A percentile compares a stretch with the other conserved stretches of the same genome.
Conservation (phyloP, 2,797 vertebrate genomes). For the Eleutherodactylus coqui region DNA sequence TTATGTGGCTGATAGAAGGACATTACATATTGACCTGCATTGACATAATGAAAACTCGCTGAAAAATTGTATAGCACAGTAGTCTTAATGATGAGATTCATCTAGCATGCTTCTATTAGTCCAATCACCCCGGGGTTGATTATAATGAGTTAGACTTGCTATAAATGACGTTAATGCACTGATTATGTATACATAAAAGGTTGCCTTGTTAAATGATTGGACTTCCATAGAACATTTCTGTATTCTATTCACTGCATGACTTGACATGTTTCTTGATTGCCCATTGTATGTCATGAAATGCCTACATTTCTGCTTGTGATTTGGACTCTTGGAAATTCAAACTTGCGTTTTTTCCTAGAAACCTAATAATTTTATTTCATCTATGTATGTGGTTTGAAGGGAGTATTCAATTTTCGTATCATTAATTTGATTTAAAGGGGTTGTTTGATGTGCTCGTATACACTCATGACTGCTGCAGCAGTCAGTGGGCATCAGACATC, state of each 20-base stretch:
- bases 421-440: neutral
- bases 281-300: neutral
- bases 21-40: neutral
- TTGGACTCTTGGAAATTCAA: neutral
- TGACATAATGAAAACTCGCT: neutral
- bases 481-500: no score
- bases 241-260: neutral
- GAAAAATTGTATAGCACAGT: no score
- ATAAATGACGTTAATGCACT: neutral
- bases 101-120: neutral
- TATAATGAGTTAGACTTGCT: neutral
- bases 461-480: no score
- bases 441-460: no score
- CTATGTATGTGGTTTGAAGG: neutral
- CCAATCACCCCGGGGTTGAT: neutral
- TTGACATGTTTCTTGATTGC: neutral
- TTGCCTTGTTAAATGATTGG: neutral
- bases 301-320: neutral
- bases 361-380: neutral
- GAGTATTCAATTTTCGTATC: neutral
- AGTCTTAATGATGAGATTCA: slow-evolving; percentile 2
- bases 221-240: neutral
- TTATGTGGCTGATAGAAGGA: neutral
- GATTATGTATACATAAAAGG: neutral
- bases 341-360: neutral